These are phyloP conservation scores for Ornithorhynchus anatinus DNA, from an alignment of 2,113 vertebrate species.

Conservation along the genomic window DNA sequence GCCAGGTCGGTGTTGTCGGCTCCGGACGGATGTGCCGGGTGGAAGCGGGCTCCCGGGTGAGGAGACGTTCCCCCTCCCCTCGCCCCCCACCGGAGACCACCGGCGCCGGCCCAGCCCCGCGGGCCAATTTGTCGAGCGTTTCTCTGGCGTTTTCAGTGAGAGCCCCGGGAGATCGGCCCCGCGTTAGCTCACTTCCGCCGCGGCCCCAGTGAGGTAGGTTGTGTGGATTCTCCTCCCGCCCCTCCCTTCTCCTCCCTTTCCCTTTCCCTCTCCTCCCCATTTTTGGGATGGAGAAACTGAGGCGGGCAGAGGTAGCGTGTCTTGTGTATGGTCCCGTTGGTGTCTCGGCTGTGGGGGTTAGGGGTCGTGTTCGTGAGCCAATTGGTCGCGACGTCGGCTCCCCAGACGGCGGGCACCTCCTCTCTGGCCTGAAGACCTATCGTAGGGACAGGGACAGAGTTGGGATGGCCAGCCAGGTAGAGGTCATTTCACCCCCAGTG, in stretches of 20 bases:
- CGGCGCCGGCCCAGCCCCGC: too few species aligned
- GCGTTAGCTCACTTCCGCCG: conserved; percentile 17
- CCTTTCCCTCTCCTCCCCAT: neutral
- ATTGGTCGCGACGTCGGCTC: too few species aligned
- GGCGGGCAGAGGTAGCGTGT: neutral
- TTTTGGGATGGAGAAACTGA: conserved; percentile 42
- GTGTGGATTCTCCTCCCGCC: conserved; percentile 15
- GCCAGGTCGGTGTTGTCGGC: conserved; percentile 50
- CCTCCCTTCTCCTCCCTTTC: neutral
- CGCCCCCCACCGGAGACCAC: too few species aligned
- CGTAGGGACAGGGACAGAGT: too few species aligned
- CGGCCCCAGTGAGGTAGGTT: conserved; percentile 19
- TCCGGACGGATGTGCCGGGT: conserved; percentile 54
- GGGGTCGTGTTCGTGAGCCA: too few species aligned
- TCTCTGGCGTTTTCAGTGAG: too few species aligned
- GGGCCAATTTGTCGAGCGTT: too few species aligned
- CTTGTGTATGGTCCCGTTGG: neutral
- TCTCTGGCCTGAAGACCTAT: conserved; percentile 25
- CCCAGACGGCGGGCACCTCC: too few species aligned
- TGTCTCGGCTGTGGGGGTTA: neutral
- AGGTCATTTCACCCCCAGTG: too few species aligned
- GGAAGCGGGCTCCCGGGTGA: conserved; percentile 18
- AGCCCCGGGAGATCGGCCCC: too few species aligned
- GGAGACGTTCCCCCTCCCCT: conserved; percentile 20
- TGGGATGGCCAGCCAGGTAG: too few species aligned